phyloP scores from a whole-genome alignment of 1,140 invertebrate species.

The Megathymus violae region DNA sequence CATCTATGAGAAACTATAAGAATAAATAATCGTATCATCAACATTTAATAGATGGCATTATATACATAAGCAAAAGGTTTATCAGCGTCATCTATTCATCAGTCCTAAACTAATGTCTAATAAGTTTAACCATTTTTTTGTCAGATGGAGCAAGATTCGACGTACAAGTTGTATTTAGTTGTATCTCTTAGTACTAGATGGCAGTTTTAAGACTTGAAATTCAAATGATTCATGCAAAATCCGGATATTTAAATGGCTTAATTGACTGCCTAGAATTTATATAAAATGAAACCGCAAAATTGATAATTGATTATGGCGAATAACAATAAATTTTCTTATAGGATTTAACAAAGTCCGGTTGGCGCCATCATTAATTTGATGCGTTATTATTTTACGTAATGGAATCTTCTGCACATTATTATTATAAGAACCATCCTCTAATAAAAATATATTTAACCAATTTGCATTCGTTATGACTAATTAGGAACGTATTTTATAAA shows the following conservation, averaged over 20 bases:
- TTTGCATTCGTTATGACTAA: too few relatives aligned
- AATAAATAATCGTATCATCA: too few relatives aligned
- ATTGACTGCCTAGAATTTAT: constrained; percentile 13
- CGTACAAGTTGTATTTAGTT: too few relatives aligned
- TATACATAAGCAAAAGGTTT: too few relatives aligned
- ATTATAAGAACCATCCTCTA: too few relatives aligned
- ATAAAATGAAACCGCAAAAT: constrained; percentile 27
- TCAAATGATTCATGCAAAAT: constrained; percentile 7
- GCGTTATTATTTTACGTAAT: constrained; percentile 11
- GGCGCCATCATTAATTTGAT: constrained; percentile 24
- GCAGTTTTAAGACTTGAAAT: constrained; percentile 4
- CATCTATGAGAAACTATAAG: not conserved
- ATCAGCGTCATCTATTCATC: too few relatives aligned
- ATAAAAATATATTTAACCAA: too few relatives aligned
- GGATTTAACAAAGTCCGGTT: constrained; percentile 32
- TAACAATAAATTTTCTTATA: constrained; percentile 22
- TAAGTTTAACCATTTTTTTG: too few relatives aligned
- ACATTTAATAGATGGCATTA: too few relatives aligned
- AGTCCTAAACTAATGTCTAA: not conserved
- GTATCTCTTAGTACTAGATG: not conserved
- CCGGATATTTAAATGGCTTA: constrained; percentile 13
- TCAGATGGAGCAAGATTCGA: too few relatives aligned
- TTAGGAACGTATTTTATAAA: too few relatives aligned
- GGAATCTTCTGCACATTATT: not conserved
- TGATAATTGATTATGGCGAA: constrained; percentile 28